Conservation (phyloP, 2,888 invertebrate genomes). For the Crossocerus cetratus region DNA sequence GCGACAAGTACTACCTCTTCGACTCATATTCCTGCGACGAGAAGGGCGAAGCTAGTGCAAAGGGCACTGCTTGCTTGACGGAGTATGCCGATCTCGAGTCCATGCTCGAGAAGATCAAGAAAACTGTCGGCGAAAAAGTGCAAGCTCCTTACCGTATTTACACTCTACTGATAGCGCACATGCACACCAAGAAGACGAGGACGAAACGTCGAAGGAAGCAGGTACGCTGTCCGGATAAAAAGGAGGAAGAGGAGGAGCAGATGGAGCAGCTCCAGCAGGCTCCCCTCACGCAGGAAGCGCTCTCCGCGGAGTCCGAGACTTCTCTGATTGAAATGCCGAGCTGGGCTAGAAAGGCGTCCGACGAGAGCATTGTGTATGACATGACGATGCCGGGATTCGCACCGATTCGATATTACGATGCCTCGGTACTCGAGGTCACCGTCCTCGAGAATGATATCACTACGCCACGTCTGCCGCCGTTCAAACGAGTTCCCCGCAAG, state of each 20-base stretch:
- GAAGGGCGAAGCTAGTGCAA: slow-evolving; percentile 49
- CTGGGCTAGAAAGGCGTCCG: slow-evolving; percentile 59
- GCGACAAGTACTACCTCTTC: slow-evolving; percentile 66
- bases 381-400: slow-evolving; percentile 57
- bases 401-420: slow-evolving; percentile 62
- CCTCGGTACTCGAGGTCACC: slow-evolving; percentile 65
- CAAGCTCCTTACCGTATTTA: slow-evolving; percentile 65
- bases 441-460: slow-evolving; percentile 69
- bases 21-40: slow-evolving; percentile 71
- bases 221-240: slow-evolving; percentile 17
- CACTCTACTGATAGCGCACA: slow-evolving; percentile 64
- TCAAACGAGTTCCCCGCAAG: slow-evolving; percentile 44
- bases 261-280: slow-evolving; percentile 6
- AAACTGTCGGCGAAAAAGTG: slow-evolving; percentile 53
- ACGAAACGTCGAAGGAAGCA: slow-evolving; percentile 32
- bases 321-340: slow-evolving; percentile 63
- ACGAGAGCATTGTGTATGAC: slow-evolving; percentile 40
- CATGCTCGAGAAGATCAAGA: slow-evolving; percentile 60
- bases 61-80: slow-evolving; percentile 64
- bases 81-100: slow-evolving; percentile 54
- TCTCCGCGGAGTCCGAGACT: slow-evolving; percentile 29
- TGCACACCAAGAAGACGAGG: slow-evolving; percentile 54
- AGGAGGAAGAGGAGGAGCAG: slow-evolving; percentile 9
- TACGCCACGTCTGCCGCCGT: slow-evolving; percentile 59
- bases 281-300: not conserved